Base-by-base conservation (phyloP, 1,140 invertebrate genomes). In the Procambarus virginalis region DNA sequence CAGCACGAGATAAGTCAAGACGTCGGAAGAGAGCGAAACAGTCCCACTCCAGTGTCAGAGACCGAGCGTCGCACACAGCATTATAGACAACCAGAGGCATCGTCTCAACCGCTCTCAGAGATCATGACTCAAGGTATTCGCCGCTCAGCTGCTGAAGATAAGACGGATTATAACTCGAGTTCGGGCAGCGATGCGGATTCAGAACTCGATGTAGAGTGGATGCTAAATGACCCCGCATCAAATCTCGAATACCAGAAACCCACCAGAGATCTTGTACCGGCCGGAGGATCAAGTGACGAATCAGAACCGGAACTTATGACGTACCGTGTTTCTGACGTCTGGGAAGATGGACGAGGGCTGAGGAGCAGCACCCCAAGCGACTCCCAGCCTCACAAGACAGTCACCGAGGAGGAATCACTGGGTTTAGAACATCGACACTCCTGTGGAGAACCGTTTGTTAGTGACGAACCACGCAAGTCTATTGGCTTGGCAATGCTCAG, bases 401-500 rank as follows among this genome's bases (percentile, higher is more conserved):
- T 22, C 34, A n/a, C 70, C 20, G 70, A 45, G 17, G 34, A 45
- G 20, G 22, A 45, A n/a, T 22, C 9, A 34, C 46, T 14, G 45
- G n/a, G 17, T 4, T 12, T 20, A 49, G 20, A n/a, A 14, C 12
- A 46, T 20, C 14, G 68, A 12, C n/a, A 12, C 20, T 34, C 82
- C 17, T n/a, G 51, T 0, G 48, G 34, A 20, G 14, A 75, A 51
- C 22, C 14, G 0, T 48, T 48, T 14, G 49, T 14, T 51, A n/a
- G 20, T 68, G 55, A 79, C 46, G 48, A 76, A 48, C 73, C 46
- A 17, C 46, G 49, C 17, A 64, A 78, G 22, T 77, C 73, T 1
- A 64, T 86, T 8, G 68, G 55, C 20, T 9, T 22, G 20, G 77
- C 70, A 49, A n/a, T 55, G 12, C n/a, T 88, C 3, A 88, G 86